Base-by-base conservation (phyloP, 2,797 vertebrate species). In the Stomatorhinus walkeri region DNA sequence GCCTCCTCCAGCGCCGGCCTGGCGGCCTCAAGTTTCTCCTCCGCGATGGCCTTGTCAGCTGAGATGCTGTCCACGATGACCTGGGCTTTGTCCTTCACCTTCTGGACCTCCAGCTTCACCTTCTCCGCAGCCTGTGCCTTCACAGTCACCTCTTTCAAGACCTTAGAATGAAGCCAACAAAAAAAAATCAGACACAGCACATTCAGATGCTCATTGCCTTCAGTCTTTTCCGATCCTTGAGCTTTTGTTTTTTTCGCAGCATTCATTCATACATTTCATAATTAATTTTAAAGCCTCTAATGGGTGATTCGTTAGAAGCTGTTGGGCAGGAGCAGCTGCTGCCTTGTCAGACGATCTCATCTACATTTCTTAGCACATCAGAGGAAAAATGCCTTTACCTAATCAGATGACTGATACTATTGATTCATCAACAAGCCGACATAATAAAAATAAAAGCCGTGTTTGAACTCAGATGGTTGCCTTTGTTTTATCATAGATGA, bases 81-180 rank as follows among this genome's bases (percentile, higher is more conserved):
- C 89, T 99, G 97, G 3, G 98, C 98, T 93, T 97, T 99, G 93
- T 99, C 98, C 92, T 99, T 99, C 88, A 99, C 98, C 91, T 98
- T 98, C 93, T 98, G 98, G 2, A 99, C 97, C 92, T 99, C 98
- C 10, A 96, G 95, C 90, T 98, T 99, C 89, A 99, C 97, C 48
- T 94, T 95, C 91, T 99, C 98, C 1, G 97, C 97, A 61, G 98
- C 98, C 91, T 99, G 97, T 0, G 98, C 98, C 93, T 98, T 99
- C 72, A 98, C 95, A 0, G 96, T 99, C 87, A 99, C 98, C 93
- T 98, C 98, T 91, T 98, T 98, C 91, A 99, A 92, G 54, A 99
- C 98, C 98, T 99, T 93, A 36, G 16, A 85, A 89, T 1, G 1
- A 1, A 91, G 48, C 90, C 4, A n/a, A 56, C 16, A 52, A n/a